Conservation (phyloP, 2,797 vertebrate genomes). For the Pempheris klunzingeri region DNA sequence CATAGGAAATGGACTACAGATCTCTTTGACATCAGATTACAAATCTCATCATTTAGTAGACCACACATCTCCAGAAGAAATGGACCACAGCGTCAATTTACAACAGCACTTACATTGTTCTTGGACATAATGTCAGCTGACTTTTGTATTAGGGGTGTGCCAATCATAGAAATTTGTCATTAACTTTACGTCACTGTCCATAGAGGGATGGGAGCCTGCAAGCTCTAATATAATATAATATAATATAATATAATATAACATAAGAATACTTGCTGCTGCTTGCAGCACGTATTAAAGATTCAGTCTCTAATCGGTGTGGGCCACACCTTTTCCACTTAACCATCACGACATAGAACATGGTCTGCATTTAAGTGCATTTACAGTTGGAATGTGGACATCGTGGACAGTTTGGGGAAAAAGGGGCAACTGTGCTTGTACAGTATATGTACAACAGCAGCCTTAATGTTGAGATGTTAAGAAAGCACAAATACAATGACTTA, state of each 20-base stretch:
- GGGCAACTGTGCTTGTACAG: constrained; percentile 14
- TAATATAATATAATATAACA: constrained; percentile 1
- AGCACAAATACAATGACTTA: constrained; percentile 48
- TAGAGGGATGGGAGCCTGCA: background rate
- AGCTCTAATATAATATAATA: constrained; percentile 2
- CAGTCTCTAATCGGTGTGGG: background rate
- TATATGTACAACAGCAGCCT: background rate
- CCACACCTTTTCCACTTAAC: constrained; percentile 6
- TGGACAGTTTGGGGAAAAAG: constrained; percentile 13
- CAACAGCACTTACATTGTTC: constrained; percentile 14
- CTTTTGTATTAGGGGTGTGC: constrained; percentile 29
- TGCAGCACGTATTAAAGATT: background rate
- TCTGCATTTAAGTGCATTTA: constrained; percentile 12
- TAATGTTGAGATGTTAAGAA: constrained; percentile 23
- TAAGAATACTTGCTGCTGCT: constrained; percentile 5
- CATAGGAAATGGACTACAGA: constrained; percentile 37
- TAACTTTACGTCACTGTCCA: constrained; percentile 22
- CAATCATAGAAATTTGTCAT: background rate
- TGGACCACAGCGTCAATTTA: constrained; percentile 18
- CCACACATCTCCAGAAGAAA: constrained; percentile 8
- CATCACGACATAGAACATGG: background rate
- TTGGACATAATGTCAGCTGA: constrained; percentile 6
- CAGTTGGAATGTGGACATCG: constrained; percentile 1
- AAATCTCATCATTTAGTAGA: constrained; percentile 1
- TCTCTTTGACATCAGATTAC: constrained; percentile 1